Evolutionary conservation across 1,140 invertebrate genomes (phyloP).

Genomic region (Eufriesea mexicana): DNA sequence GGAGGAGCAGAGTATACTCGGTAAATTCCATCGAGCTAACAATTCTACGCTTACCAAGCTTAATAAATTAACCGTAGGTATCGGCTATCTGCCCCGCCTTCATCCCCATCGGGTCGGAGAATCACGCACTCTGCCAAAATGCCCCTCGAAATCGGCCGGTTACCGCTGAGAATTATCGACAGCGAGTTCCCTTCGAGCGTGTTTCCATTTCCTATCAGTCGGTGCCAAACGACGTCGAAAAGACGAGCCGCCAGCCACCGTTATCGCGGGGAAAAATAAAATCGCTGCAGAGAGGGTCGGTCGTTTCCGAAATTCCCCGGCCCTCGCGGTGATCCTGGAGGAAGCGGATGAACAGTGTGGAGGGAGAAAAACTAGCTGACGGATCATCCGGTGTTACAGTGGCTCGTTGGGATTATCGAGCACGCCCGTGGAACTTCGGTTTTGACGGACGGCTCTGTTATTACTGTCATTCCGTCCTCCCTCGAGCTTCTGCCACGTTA

Average conservation of each 20-base stretch:
- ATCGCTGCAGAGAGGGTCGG: neutral
- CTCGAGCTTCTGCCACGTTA: slow-evolving; percentile 57
- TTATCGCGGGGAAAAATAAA: slow-evolving; percentile 27
- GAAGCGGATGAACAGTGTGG: slow-evolving; percentile 48
- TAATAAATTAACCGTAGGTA: slow-evolving; percentile 3
- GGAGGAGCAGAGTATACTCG: neutral
- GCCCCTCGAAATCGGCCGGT: slow-evolving; percentile 3
- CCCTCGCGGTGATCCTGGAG: slow-evolving; percentile 37
- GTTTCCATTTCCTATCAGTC: slow-evolving; percentile 22
- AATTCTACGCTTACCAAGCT: neutral
- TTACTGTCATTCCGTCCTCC: slow-evolving; percentile 70
- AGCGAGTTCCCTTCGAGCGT: neutral
- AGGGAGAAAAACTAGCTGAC: slow-evolving; percentile 71
- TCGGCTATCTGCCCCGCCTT: neutral
- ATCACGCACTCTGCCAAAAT: slow-evolving; percentile 5
- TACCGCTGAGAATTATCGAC: slow-evolving; percentile 28
- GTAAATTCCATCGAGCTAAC: too few species aligned
- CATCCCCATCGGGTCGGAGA: neutral
- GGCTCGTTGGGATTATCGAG: slow-evolving; percentile 56
- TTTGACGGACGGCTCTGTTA: slow-evolving; percentile 75
- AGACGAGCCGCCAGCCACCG: neutral
- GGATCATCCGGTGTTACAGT: slow-evolving; percentile 66
- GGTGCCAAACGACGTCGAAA: slow-evolving; percentile 14
- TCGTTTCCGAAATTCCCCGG: slow-evolving; percentile 51
- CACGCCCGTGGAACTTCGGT: slow-evolving; percentile 64